Conservation (phyloP, 1,140 invertebrate genomes). For the Araneus ventricosus region DNA sequence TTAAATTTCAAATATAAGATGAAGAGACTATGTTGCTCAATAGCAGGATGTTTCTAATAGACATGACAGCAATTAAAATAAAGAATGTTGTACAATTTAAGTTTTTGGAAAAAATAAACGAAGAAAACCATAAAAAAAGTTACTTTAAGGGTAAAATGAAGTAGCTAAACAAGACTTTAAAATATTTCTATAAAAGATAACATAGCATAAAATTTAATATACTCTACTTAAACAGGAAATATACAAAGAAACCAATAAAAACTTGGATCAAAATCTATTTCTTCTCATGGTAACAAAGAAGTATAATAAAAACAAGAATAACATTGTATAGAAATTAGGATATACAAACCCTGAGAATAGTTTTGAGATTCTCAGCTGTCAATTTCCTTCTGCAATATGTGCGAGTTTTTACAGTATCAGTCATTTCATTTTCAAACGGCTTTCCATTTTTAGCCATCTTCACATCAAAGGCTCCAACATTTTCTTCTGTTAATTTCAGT, state of each 20-base stretch:
- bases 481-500: no score
- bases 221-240: background rate
- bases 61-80: no score
- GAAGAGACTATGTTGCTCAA: no score
- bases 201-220: background rate
- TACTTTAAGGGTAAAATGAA: no score
- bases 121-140: no score
- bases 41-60: no score
- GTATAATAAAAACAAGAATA: background rate
- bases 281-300: background rate
- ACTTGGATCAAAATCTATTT: background rate
- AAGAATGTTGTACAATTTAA: no score
- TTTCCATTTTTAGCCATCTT: no score
- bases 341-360: constrained; percentile 11
- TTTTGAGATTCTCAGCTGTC: background rate
- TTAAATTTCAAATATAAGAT: no score
- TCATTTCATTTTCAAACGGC: background rate
- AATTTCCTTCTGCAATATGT: background rate
- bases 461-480: no score
- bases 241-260: background rate
- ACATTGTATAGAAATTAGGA: background rate
- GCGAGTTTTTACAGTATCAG: background rate
- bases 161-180: background rate
- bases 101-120: no score
- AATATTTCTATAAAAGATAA: background rate